phyloP scores from a whole-genome alignment of 2,113 vertebrate genomes.

The Grammomys dolichurus region DNA sequence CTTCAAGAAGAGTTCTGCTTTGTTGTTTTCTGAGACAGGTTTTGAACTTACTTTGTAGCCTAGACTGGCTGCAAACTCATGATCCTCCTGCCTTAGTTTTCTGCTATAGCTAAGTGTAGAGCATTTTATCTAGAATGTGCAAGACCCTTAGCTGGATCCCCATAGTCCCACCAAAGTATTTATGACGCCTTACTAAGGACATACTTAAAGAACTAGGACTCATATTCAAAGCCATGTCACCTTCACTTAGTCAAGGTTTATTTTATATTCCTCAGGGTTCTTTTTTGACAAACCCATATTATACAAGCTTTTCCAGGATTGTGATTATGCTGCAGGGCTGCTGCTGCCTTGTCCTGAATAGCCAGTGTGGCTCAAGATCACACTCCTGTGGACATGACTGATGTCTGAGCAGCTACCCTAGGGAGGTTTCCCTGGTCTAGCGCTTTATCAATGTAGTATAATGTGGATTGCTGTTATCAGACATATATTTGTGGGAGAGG shows the following conservation, averaged over 20 bases:
- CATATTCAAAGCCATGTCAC: neutral
- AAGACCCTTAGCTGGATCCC: neutral
- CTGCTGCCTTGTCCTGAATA: neutral
- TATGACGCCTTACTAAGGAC: neutral
- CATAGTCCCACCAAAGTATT: neutral
- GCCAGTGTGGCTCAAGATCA: fast-evolving
- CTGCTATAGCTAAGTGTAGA: neutral
- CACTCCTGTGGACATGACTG: neutral
- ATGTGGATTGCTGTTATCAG: neutral
- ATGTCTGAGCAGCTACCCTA: too few species aligned
- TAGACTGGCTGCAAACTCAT: neutral
- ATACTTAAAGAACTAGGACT: neutral
- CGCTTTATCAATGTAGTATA: neutral
- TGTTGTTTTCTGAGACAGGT: neutral
- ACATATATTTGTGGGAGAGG: neutral
- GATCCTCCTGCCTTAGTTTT: neutral
- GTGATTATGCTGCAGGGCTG: neutral
- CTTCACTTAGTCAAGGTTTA: neutral
- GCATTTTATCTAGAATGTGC: neutral
- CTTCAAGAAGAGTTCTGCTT: neutral
- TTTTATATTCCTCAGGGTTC: neutral
- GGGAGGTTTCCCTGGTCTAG: too few species aligned
- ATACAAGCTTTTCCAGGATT: neutral
- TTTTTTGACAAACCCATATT: neutral
- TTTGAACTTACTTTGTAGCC: neutral